Base-by-base conservation (phyloP, 2,888 invertebrate species). In the Sisyra nigra region DNA sequence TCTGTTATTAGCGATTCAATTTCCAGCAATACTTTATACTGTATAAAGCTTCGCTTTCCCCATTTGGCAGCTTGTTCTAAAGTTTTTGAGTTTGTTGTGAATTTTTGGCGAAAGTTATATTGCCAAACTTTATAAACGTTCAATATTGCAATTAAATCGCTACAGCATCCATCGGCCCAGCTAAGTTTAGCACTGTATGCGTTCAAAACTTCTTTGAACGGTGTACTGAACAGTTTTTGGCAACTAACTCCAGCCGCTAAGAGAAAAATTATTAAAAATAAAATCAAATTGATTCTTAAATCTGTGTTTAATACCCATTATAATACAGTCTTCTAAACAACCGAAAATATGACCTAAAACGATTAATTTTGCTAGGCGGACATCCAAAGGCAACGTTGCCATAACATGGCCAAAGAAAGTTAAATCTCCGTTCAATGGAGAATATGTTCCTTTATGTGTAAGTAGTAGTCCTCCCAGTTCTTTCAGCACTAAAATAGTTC, bases 321-420 rank as follows among this genome's bases (percentile, higher is more conserved):
- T 79, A 42, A 93, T 71, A 13, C 81, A 68, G 48, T 94, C 93
- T 8, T 85, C 79, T 7, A 94, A 61, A 34, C 86, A 74, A 43
- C 86, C 87, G 55, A 83, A 93, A 41, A 86, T 74, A 55, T 89
- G 77, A 0, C 94, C 94, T 3, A 94, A 64, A 45, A 89, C 67
- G 45, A 96, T 83, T 9, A 96, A 65, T 54, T 92, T 91, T 8
- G 85, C 73, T 3, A 89, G 61, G 44, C 73, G 74, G 19, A 91
- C 79, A 57, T 92, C 85, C 1, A 96, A 56, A 0, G 96, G 96
- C 34, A 96, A 61, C 33, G 65, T 64, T 0, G 86, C 78, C 79
- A 93, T 82, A 0, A 94, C 69, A 7, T 70, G 68, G 0, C 96
- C 96, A 50, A 94, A 63, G 59, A 79, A 83, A 0, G 93, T 93